Percentiles rank a stretch among this genome's conserved stretches.
Evolutionary conservation across 2,888 invertebrate species (phyloP).

Genomic region (Uloborus plumipes): DNA sequence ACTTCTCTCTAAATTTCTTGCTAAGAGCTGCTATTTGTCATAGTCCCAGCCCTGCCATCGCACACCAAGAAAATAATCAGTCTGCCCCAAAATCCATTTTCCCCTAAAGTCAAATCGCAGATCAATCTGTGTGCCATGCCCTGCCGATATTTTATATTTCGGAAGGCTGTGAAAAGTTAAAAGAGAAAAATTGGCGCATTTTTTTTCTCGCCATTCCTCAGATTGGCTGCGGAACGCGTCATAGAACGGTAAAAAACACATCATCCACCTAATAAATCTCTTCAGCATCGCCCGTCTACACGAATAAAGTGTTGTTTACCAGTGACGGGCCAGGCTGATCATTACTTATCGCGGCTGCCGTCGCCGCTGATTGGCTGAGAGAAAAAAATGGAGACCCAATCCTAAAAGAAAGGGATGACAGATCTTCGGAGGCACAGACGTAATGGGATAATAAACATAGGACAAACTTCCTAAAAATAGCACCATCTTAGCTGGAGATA

Average conservation of each 20-base stretch:
- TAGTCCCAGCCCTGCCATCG: background rate
- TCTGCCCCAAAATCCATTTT: background rate
- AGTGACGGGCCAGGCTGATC: constrained; percentile 31
- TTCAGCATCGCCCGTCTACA: constrained; percentile 41
- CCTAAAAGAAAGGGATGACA: no score
- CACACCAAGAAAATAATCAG: background rate
- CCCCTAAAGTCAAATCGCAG: background rate
- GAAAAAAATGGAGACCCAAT: no score
- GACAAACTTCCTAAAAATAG: no score
- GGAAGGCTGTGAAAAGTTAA: constrained; percentile 1
- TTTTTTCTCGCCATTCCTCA: background rate
- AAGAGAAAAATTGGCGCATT: background rate
- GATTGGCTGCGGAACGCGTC: background rate
- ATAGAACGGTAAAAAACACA: background rate
- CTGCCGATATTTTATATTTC: constrained; percentile 10
- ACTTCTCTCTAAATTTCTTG: no score
- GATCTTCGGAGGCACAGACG: no score
- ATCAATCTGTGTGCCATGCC: constrained; percentile 13
- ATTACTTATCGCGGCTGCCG: constrained; percentile 40
- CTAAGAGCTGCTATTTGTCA: no score
- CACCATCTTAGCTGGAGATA: no score
- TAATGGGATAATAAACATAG: no score
- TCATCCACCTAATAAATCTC: constrained; percentile 54
- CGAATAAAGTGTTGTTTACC: constrained; percentile 60
- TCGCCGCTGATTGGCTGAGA: no score